Evolutionary conservation across 2,797 vertebrate species (phyloP).

Genomic region (Pangasius macronema): DNA sequence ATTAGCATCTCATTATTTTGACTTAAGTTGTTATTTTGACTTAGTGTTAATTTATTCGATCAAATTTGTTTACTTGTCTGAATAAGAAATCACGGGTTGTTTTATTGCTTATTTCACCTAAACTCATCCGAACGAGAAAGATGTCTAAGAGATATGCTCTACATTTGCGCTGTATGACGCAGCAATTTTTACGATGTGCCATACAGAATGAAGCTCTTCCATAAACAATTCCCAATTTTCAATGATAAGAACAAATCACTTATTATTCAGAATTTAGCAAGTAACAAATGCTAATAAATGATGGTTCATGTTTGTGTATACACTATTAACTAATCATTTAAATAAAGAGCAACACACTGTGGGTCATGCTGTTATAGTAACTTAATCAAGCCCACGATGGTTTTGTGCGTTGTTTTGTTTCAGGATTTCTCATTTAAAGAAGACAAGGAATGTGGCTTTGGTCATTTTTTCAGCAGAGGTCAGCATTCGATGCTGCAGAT

Average conservation of each 20-base stretch:
- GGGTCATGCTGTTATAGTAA: background rate
- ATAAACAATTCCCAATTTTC: background rate
- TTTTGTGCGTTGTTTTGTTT: conserved; percentile 43
- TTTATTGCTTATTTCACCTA: background rate
- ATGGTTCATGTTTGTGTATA: background rate
- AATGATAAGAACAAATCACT: background rate
- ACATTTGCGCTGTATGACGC: background rate
- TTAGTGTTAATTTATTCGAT: background rate
- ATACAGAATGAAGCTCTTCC: background rate
- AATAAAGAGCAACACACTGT: background rate
- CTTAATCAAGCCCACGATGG: background rate
- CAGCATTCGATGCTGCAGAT: too few relatives aligned
- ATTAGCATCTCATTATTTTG: background rate
- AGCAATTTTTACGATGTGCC: background rate
- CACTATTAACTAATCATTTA: background rate
- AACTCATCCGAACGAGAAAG: background rate
- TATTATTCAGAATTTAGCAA: background rate
- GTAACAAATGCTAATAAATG: background rate
- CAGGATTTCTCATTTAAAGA: conserved; percentile 36
- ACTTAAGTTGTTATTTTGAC: background rate
- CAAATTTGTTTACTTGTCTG: background rate
- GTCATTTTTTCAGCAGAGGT: conserved; percentile 55
- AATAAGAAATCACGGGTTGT: background rate
- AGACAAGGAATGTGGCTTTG: conserved; percentile 25
- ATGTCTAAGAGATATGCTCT: background rate